These are phyloP conservation scores for Pristionchus arcanus DNA, from an alignment of 2,888 invertebrate species.

Conservation along the genomic window DNA sequence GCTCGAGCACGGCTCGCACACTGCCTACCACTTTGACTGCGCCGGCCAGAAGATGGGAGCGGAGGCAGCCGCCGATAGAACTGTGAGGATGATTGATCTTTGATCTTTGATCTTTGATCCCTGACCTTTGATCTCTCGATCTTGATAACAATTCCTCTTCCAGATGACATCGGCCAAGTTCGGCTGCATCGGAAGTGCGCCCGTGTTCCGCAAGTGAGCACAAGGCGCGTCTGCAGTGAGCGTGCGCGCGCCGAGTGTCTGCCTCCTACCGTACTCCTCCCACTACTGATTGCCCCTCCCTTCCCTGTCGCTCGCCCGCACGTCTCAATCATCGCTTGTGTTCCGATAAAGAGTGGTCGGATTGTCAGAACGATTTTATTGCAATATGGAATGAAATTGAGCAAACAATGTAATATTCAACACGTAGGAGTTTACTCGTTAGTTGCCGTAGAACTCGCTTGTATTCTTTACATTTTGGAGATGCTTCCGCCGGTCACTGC, in stretches of 20 bases:
- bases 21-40: constrained; percentile 59
- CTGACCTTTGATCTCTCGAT: too few relatives aligned
- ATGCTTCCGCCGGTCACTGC: neutral
- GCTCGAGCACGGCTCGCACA: constrained; percentile 58
- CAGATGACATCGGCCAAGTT: constrained; percentile 50
- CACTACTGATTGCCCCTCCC: neutral
- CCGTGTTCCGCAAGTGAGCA: constrained; percentile 46
- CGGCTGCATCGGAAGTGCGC: neutral
- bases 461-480: neutral
- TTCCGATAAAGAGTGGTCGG: constrained; percentile 48
- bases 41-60: constrained; percentile 40
- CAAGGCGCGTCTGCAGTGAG: constrained; percentile 3
- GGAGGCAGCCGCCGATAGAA: neutral
- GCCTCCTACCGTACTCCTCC: neutral
- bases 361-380: neutral
- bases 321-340: constrained; percentile 46
- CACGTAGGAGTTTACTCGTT: neutral
- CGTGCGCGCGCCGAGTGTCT: constrained; percentile 4
- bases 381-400: neutral
- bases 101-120: too few relatives aligned
- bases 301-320: neutral
- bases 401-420: neutral
- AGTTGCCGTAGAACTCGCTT: too few relatives aligned
- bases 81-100: neutral
- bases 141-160: neutral